These are phyloP conservation scores for Hypocryptadius cinnamomeus DNA, from an alignment of 2,113 vertebrate species.

Conservation along the genomic window DNA sequence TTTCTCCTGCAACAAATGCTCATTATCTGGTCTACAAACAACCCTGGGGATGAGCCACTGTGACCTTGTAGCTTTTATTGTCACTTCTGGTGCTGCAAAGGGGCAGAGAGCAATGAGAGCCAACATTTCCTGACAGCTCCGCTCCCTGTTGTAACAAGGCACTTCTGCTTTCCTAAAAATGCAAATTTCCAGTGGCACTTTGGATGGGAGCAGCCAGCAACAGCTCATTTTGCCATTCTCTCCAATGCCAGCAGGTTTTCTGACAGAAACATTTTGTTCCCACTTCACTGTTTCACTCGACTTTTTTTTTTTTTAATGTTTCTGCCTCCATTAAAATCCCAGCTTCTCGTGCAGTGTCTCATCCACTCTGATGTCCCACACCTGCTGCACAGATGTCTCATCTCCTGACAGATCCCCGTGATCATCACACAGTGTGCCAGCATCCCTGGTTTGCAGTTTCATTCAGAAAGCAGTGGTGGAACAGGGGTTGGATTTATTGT, in stretches of 20 bases:
- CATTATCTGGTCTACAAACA: neutral
- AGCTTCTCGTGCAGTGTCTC: neutral
- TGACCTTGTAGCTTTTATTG: neutral
- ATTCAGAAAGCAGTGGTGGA: neutral
- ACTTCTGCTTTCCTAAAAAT: neutral
- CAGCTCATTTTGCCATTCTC: neutral
- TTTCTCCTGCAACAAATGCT: neutral
- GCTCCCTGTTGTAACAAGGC: neutral
- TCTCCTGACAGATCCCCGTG: neutral
- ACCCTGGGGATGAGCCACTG: neutral
- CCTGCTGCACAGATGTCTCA: neutral
- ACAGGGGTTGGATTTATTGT: neutral
- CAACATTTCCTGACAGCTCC: neutral
- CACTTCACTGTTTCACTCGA: neutral
- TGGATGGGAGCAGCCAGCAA: neutral
- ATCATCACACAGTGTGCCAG: neutral
- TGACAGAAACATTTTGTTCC: neutral
- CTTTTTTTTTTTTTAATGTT: neutral
- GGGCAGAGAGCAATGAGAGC: neutral
- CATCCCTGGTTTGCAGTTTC: neutral
- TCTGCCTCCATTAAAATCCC: neutral
- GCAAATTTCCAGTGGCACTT: neutral
- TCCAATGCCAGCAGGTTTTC: neutral
- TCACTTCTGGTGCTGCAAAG: neutral
- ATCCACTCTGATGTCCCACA: neutral